phyloP scores from a whole-genome alignment of 2,797 vertebrate genomes.

The Brachymystax lenok region DNA sequence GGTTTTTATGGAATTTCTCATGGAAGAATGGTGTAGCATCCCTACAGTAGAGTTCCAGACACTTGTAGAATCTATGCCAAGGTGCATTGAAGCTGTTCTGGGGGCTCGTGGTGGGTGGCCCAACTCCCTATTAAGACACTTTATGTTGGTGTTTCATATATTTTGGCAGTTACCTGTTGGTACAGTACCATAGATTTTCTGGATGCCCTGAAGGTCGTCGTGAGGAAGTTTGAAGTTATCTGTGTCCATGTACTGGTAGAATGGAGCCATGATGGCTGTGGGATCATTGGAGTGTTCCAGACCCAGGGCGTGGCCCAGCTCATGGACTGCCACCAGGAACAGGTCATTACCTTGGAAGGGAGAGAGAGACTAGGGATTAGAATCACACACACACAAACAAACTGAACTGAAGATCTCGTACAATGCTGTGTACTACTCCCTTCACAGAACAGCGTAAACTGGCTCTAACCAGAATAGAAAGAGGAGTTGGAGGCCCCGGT shows the following conservation, averaged over 20 bases:
- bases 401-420: no score
- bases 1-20: no score
- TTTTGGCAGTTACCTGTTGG: neutral
- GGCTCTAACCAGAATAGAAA: no score
- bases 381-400: neutral
- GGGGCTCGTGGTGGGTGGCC: no score
- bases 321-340: conserved; percentile 85
- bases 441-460: no score
- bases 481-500: no score
- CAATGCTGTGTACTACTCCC: no score
- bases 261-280: conserved; percentile 86
- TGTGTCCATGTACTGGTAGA: conserved; percentile 87
- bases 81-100: no score
- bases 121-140: neutral
- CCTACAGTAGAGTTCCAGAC: no score
- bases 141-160: neutral
- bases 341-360: conserved; percentile 81
- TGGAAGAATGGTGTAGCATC: no score
- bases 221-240: conserved; percentile 85
- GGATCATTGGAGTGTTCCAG: conserved; percentile 84
- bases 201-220: conserved; percentile 86
- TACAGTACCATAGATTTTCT: conserved; percentile 81
- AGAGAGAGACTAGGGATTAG: neutral
- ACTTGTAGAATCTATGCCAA: no score
- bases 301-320: conserved; percentile 84